These are phyloP conservation scores for Echiichthys vipera DNA, from an alignment of 2,797 vertebrate genomes.

Conservation along the genomic window DNA sequence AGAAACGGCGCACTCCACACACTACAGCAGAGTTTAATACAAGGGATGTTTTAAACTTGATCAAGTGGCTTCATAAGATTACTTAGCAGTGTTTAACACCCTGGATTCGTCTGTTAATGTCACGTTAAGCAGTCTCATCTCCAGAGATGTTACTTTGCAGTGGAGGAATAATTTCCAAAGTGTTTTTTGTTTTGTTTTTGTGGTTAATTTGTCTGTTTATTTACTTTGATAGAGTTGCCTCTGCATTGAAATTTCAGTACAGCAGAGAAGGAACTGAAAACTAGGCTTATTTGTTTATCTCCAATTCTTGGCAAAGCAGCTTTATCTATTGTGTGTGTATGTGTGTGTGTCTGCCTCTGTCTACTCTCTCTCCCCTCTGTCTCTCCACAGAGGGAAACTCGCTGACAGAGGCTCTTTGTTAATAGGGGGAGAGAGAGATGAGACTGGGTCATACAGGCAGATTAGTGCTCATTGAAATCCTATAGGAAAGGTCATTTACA, in stretches of 20 bases:
- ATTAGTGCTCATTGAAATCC: conserved; percentile 81
- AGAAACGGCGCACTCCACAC: conserved; percentile 6
- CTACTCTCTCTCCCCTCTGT: conserved; percentile 26
- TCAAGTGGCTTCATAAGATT: conserved; percentile 16
- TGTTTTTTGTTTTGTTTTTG: conserved; percentile 39
- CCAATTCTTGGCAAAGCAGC: conserved; percentile 27
- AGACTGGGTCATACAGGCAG: conserved; percentile 69
- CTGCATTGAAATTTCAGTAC: conserved; percentile 43
- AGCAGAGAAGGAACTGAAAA: conserved; percentile 22
- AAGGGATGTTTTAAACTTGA: neutral
- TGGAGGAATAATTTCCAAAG: conserved; percentile 30
- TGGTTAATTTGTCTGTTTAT: conserved; percentile 42
- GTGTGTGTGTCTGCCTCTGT: conserved; percentile 7
- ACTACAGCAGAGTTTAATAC: neutral
- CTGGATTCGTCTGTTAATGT: conserved; percentile 21
- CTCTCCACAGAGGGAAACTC: conserved; percentile 52
- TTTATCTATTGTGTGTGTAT: conserved; percentile 14
- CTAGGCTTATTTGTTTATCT: conserved; percentile 41
- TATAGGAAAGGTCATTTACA: conserved; percentile 76
- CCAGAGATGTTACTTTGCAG: conserved; percentile 25
- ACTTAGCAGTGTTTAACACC: neutral
- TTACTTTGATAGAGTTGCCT: conserved; percentile 37
- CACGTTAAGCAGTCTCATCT: conserved; percentile 32
- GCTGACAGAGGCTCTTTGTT: conserved; percentile 80
- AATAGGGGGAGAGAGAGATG: conserved; percentile 45